These are phyloP conservation scores for Actinia equina DNA, from an alignment of 64 coral and sea anemone species.

Conservation along the genomic window DNA sequence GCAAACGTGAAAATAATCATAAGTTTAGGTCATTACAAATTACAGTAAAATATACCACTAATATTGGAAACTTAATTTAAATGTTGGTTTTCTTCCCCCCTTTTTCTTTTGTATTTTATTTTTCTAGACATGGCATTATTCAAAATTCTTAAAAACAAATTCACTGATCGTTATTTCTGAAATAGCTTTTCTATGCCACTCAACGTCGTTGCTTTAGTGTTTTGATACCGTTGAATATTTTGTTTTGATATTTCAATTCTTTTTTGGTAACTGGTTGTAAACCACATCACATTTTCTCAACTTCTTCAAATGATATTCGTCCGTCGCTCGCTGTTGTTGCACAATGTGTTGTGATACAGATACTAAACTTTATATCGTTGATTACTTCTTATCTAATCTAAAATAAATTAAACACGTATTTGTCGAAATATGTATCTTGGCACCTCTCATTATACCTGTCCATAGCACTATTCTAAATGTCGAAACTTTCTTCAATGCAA, in stretches of 20 bases:
- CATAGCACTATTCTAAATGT: neutral
- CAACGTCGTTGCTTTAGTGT: neutral
- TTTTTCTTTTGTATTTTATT: neutral
- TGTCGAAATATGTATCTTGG: neutral
- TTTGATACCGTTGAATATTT: neutral
- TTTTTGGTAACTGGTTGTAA: conserved; percentile 5
- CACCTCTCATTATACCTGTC: neutral
- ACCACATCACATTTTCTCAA: neutral
- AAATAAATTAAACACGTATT: neutral
- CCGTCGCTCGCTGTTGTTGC: neutral
- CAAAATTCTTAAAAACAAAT: neutral
- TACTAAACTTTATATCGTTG: neutral
- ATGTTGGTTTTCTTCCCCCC: neutral
- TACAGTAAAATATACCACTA: neutral
- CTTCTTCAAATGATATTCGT: neutral
- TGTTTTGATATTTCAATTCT: too few species aligned
- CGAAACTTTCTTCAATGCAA: neutral
- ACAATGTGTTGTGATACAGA: neutral
- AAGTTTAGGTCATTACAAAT: neutral
- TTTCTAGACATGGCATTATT: neutral
- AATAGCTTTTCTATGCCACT: neutral
- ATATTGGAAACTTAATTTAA: too few species aligned
- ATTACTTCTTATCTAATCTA: neutral
- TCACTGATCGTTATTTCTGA: neutral
- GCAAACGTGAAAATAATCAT: neutral